Evolutionary conservation across 2,888 invertebrate genomes (phyloP).

Genomic region (Nymphalis c-album): DNA sequence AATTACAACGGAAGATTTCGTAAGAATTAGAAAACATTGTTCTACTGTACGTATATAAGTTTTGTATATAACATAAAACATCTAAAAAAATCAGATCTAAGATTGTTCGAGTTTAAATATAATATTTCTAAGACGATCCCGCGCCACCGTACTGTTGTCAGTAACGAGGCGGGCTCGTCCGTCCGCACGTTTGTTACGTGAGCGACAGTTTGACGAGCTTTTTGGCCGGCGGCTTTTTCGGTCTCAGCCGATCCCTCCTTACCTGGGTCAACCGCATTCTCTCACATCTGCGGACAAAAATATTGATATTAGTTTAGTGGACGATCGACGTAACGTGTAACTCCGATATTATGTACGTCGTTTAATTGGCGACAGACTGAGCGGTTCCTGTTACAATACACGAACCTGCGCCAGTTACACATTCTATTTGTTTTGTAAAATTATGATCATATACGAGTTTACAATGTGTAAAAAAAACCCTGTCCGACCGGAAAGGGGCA

Average conservation of each 20-base stretch:
- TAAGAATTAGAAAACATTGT: neutral
- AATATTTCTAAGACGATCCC: neutral
- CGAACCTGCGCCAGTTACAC: too few relatives aligned
- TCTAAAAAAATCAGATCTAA: slow-evolving; percentile 10
- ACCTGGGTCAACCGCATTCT: slow-evolving; percentile 69
- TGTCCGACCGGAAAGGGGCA: too few relatives aligned
- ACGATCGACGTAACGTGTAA: too few relatives aligned
- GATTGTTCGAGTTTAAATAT: neutral
- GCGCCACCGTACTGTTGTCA: too few relatives aligned
- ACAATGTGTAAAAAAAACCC: too few relatives aligned
- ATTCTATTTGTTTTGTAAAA: too few relatives aligned
- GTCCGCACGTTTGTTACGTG: neutral
- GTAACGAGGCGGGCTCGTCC: too few relatives aligned
- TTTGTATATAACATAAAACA: neutral
- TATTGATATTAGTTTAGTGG: neutral
- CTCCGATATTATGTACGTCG: too few relatives aligned
- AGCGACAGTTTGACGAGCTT: slow-evolving; percentile 34
- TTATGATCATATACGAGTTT: too few relatives aligned
- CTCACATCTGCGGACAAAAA: slow-evolving; percentile 64
- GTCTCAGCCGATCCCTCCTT: slow-evolving; percentile 57
- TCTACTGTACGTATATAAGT: neutral
- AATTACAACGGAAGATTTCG: neutral
- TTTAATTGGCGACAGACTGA: too few relatives aligned
- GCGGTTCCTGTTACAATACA: too few relatives aligned
- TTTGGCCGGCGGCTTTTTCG: slow-evolving; percentile 38